Base-by-base conservation (phyloP, 2,888 invertebrate species). In the Macaria notata region DNA sequence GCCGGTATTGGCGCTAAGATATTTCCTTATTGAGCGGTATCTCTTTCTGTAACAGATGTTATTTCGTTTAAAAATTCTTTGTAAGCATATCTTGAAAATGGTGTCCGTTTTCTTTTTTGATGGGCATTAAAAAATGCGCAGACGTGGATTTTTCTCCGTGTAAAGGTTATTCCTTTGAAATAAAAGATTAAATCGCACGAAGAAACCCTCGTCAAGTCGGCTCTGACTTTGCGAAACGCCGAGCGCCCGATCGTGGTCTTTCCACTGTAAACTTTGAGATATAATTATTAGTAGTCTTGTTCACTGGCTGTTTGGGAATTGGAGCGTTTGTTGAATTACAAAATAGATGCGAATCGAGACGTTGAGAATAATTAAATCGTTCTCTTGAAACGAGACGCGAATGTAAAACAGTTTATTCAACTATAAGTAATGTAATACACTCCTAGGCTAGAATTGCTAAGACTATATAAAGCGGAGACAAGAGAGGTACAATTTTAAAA, bases 201-300 rank as follows among this genome's bases (percentile, higher is more conserved):
- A 66, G 61, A 54, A 63, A 82, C 81, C 84, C 83, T 83, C 73
- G 73, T 82, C 83, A 83, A 71, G 70, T 69, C 69, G 58, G 70
- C 67, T 66, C 73, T 65, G 62, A 66, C 68, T 64, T 68, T 64
- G 66, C 61, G 65, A 59, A 57, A 29, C 43, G 38, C 43, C n/a
- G 56, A 63, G 57, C 52, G 56, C 57, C 53, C 31, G 48, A 63
- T 51, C 57, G 62, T 70, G 70, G 71, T 71, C 69, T 75, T 69
- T 75, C 52, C 59, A 64, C 62, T 63, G 65, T 61, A 57, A 66
- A 63, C 65, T 71, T 55, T 64, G 54, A 62, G 59, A 68, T 70
- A 68, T 69, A 72, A 78, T 78, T 73, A 76, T 78, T 76, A 65
- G 59, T 53, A 61, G 64, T 54, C 64, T 57, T 63, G 63, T 71